phyloP scores from a whole-genome alignment of 2,888 invertebrate species.

The Ferdinandea cuprea region DNA sequence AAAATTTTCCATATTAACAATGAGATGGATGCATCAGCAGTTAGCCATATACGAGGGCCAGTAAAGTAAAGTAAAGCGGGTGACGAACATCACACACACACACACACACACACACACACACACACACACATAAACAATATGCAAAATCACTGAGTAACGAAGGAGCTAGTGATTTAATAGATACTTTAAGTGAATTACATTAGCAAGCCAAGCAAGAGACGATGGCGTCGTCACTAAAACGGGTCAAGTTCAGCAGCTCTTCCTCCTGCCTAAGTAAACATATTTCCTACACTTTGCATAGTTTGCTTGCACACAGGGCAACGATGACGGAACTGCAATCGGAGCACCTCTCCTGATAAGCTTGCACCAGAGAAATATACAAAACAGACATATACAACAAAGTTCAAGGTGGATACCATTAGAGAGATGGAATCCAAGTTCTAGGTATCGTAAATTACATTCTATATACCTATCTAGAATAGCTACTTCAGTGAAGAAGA shows the following conservation, averaged over 20 bases:
- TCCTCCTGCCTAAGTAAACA: conserved; percentile 1
- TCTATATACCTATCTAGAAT: not conserved
- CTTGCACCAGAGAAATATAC: not conserved
- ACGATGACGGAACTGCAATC: not conserved
- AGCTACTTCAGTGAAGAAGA: not conserved
- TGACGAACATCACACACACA: conserved; percentile 14
- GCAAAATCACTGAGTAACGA: not conserved
- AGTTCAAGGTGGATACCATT: conserved; percentile 71
- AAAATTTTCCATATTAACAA: conserved; percentile 22
- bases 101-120: too few species aligned
- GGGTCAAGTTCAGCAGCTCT: conserved; percentile 64
- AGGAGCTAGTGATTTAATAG: conserved; percentile 29
- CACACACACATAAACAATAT: conserved; percentile 33
- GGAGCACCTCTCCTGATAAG: conserved; percentile 2
- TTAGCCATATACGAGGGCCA: conserved; percentile 37
- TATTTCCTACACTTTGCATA: not conserved
- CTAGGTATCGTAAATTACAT: conserved; percentile 1
- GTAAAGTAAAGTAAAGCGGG: conserved; percentile 31
- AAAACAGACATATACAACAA: not conserved
- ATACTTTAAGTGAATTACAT: conserved; percentile 69
- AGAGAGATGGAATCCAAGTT: conserved; percentile 37
- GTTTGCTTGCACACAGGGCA: not conserved
- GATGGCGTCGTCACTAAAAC: conserved; percentile 44
- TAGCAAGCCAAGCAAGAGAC: conserved; percentile 41
- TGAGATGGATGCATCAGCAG: not conserved